Conservation (phyloP, 2,113 vertebrate species). For the Lepidothrix coronata region DNA sequence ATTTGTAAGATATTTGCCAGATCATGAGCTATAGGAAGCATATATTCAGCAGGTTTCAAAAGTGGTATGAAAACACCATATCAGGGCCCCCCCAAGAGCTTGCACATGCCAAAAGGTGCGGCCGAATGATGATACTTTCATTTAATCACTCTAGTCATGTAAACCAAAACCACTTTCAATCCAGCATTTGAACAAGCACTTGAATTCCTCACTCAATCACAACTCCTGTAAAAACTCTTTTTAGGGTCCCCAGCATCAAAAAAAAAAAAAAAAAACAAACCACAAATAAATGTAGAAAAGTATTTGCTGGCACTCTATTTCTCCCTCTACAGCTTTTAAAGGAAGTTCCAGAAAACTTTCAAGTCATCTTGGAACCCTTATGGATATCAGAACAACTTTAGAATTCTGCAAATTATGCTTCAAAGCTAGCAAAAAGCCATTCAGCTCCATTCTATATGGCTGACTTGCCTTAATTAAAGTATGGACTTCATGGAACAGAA, state of each 20-base stretch:
- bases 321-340: background rate
- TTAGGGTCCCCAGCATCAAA: rapidly evolving
- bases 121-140: rapidly evolving
- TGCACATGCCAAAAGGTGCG: background rate
- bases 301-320: background rate
- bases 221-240: background rate
- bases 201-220: background rate
- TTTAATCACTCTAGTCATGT: background rate
- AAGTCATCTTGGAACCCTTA: background rate
- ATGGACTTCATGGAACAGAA: background rate
- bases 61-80: rapidly evolving
- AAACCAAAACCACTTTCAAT: background rate
- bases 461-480: background rate
- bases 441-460: background rate
- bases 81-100: background rate
- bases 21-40: background rate
- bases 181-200: background rate
- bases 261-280: too few relatives aligned
- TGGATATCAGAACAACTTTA: background rate
- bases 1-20: background rate
- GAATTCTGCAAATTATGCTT: background rate
- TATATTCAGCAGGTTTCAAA: background rate
- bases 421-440: background rate
- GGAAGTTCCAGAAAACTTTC: background rate
- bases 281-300: background rate